phyloP scores from a whole-genome alignment of 2,888 invertebrate species.

The Apodemia zela region DNA sequence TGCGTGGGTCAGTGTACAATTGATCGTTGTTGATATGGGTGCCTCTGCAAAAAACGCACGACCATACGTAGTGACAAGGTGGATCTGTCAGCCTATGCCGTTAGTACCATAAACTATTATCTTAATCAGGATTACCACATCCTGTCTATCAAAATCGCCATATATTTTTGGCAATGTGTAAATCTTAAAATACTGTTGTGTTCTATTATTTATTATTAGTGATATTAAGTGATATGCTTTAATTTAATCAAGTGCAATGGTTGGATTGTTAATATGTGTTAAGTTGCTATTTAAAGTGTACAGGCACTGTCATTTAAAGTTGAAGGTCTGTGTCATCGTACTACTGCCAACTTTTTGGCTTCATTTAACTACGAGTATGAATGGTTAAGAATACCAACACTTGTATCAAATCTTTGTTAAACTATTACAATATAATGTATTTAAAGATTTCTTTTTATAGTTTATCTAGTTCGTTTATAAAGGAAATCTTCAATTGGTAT shows the following conservation, averaged over 20 bases:
- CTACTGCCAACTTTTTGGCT: constrained; percentile 32
- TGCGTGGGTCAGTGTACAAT: constrained; percentile 57
- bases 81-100: constrained; percentile 64
- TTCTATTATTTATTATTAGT: neutral
- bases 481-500: too few relatives aligned
- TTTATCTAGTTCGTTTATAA: too few relatives aligned
- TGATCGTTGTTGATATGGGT: constrained; percentile 70
- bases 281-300: neutral
- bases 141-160: neutral
- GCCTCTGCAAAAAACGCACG: constrained; percentile 72
- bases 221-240: neutral
- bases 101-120: constrained; percentile 35
- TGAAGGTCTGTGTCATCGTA: constrained; percentile 26
- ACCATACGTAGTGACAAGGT: constrained; percentile 72
- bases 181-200: neutral
- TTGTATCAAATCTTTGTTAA: neutral
- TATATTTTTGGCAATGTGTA: neutral
- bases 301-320: constrained; percentile 19
- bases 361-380: constrained; percentile 6
- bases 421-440: neutral
- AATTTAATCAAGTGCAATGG: neutral
- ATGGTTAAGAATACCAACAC: constrained; percentile 14
- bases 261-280: neutral
- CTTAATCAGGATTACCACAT: neutral
- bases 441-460: too few relatives aligned